Conservation (phyloP, 2,113 vertebrate species). For the Equus quagga region DNA sequence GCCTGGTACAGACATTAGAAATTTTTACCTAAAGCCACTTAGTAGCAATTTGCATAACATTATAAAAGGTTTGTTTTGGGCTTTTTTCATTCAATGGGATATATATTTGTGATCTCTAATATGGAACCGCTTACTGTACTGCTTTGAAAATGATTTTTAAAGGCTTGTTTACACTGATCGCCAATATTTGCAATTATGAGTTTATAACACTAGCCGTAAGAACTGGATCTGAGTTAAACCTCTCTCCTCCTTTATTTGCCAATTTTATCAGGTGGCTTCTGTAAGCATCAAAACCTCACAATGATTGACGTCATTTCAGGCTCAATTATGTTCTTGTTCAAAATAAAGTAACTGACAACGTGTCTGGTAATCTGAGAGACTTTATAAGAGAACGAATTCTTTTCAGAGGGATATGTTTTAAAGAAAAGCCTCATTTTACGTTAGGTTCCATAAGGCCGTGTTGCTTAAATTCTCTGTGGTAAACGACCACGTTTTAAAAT, state of each 20-base stretch:
- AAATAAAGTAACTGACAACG: conserved; percentile 2
- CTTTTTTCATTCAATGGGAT: neutral
- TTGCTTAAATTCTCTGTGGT: neutral
- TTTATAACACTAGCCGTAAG: neutral
- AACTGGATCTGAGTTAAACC: neutral
- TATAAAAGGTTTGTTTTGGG: neutral
- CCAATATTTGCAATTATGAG: neutral
- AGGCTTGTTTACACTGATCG: neutral
- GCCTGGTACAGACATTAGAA: neutral
- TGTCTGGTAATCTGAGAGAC: neutral
- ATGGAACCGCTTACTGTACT: neutral
- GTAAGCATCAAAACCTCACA: neutral
- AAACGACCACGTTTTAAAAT: neutral
- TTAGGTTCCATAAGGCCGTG: neutral
- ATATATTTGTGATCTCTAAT: neutral
- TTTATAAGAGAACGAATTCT: neutral
- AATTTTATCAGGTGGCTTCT: neutral
- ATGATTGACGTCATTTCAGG: neutral
- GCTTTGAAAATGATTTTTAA: neutral
- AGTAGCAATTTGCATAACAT: neutral
- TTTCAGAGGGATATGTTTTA: neutral
- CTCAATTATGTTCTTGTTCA: conserved; percentile 9
- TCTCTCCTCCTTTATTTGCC: neutral
- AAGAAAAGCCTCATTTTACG: conserved; percentile 22
- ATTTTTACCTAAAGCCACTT: neutral